A percentile compares a stretch with the other conserved stretches of the same genome.
Evolutionary conservation across 2,113 vertebrate genomes (phyloP).

Genomic region (Malaclemys terrapin): DNA sequence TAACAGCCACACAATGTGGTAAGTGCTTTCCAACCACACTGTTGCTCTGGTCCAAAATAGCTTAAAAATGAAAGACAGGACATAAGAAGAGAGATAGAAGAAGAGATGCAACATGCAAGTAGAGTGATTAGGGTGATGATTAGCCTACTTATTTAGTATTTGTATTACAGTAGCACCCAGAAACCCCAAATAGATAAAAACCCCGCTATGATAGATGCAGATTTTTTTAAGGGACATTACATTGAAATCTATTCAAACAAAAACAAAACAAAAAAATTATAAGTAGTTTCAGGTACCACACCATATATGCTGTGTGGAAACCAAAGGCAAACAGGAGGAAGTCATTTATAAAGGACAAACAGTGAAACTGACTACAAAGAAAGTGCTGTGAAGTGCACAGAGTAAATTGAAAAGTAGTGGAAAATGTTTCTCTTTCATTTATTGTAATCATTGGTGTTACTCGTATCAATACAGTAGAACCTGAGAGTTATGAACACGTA

Average conservation of each 20-base stretch:
- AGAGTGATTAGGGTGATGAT: background rate
- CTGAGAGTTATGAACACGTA: no score
- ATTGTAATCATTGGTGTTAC: background rate
- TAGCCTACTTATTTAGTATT: background rate
- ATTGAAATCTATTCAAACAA: background rate
- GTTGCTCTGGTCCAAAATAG: background rate
- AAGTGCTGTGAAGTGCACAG: background rate
- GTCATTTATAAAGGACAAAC: background rate
- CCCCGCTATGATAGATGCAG: background rate
- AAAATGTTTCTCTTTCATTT: background rate
- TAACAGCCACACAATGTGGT: background rate
- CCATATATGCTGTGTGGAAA: background rate
- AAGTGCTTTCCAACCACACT: background rate
- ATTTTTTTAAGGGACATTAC: background rate
- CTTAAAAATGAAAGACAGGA: background rate
- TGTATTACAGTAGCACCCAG: background rate
- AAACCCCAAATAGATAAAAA: background rate
- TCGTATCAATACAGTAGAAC: background rate
- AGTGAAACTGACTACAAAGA: background rate
- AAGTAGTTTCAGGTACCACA: background rate
- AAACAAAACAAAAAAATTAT: background rate
- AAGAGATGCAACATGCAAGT: background rate
- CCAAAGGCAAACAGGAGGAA: background rate
- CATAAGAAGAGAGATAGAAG: background rate
- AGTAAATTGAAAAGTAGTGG: background rate